Evolutionary conservation across 2,113 vertebrate genomes (phyloP).

Genomic region (Tringa solitaria): DNA sequence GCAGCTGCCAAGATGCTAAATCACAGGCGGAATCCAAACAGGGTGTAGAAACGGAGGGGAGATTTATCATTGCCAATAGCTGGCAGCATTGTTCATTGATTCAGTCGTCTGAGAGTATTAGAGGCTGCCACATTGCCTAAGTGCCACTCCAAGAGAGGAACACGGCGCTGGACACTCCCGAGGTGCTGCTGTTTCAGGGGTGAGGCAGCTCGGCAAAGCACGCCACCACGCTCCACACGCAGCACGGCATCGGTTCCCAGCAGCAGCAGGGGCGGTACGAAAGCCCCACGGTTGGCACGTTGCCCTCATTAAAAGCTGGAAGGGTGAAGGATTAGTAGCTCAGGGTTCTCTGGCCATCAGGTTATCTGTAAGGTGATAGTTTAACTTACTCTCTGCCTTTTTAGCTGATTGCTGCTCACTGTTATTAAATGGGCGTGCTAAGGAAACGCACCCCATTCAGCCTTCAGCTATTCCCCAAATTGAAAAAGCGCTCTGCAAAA

Average conservation of each 20-base stretch:
- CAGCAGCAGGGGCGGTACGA: not conserved
- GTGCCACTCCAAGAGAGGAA: not conserved
- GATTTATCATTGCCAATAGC: not conserved
- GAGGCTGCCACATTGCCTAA: not conserved
- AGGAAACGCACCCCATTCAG: not conserved
- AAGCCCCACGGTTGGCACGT: not conserved
- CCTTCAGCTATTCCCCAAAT: not conserved
- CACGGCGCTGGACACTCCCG: rapidly evolving
- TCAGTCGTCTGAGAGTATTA: not conserved
- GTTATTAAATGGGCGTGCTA: rapidly evolving
- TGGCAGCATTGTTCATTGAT: not conserved
- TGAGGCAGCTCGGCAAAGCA: not conserved
- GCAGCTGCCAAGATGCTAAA: not conserved
- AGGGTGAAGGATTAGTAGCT: not conserved
- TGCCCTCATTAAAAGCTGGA: not conserved
- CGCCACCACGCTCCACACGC: rapidly evolving
- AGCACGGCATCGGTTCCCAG: rapidly evolving
- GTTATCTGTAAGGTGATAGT: not conserved
- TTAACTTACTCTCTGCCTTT: not conserved
- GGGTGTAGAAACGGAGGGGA: not conserved
- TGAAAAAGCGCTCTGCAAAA: not conserved
- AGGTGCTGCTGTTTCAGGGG: not conserved
- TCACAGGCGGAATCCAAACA: not conserved
- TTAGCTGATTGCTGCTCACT: not conserved
- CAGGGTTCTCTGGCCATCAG: not conserved